Evolutionary conservation across 2,797 vertebrate genomes (phyloP).

Genomic region (Acanthornis magna): DNA sequence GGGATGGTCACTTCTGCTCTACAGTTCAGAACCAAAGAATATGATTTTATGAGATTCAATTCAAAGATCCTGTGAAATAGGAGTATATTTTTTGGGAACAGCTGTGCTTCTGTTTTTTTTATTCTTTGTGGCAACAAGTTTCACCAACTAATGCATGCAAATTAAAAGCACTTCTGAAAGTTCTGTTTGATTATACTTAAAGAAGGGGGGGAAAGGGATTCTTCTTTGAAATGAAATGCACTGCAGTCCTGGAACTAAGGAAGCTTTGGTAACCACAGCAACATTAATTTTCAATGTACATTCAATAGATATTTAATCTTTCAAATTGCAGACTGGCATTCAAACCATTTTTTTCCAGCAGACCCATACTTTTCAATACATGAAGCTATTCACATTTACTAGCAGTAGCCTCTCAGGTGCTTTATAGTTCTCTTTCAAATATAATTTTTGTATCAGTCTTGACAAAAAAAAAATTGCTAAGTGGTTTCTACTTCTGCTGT

Average conservation of each 20-base stretch:
- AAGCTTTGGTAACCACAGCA: conserved; percentile 22
- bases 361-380: background rate
- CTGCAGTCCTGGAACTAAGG: background rate
- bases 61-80: background rate
- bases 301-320: conserved; percentile 12
- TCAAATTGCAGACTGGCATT: conserved; percentile 1
- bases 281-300: background rate
- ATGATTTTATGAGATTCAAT: background rate
- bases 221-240: background rate
- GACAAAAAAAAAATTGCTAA: background rate
- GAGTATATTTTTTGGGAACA: background rate
- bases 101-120: background rate
- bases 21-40: background rate
- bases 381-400: background rate
- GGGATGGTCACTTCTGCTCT: background rate
- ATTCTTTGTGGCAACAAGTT: background rate
- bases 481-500: conserved; percentile 1
- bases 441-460: background rate
- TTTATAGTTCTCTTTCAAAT: conserved; percentile 12
- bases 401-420: background rate
- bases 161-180: conserved; percentile 1
- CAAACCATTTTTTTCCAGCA: background rate
- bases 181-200: background rate
- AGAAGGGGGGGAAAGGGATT: background rate
- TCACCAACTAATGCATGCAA: background rate